phyloP scores from a whole-genome alignment of 2,113 vertebrate genomes.

The Epinephelus lanceolatus region DNA sequence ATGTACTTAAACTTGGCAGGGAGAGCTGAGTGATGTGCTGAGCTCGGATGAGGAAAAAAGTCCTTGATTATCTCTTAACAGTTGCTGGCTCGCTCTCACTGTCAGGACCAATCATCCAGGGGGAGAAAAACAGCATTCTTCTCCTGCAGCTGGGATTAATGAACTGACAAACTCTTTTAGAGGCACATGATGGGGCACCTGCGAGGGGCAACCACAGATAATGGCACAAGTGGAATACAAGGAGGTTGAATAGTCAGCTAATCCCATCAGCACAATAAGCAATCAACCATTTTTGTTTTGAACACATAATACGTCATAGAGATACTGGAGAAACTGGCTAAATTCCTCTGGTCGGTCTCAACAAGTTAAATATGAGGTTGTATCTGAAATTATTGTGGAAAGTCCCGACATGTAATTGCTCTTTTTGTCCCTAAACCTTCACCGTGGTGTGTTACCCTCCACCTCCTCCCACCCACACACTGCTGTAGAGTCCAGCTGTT shows the following conservation, averaged over 20 bases:
- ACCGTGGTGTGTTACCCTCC: slow-evolving; percentile 63
- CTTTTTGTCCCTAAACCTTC: slow-evolving; percentile 31
- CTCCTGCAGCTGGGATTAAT: slow-evolving; percentile 71
- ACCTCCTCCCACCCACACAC: slow-evolving; percentile 60
- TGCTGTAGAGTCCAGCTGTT: slow-evolving; percentile 84
- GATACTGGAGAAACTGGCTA: slow-evolving; percentile 25
- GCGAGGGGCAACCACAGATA: slow-evolving; percentile 50
- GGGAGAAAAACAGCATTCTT: slow-evolving; percentile 70
- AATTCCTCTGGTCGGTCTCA: slow-evolving; percentile 24
- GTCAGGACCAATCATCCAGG: slow-evolving; percentile 63
- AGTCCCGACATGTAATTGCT: slow-evolving; percentile 12
- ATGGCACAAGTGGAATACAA: slow-evolving; percentile 29
- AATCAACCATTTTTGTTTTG: slow-evolving; percentile 31
- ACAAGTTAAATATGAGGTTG: slow-evolving; percentile 13
- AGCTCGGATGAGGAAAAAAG: slow-evolving; percentile 39
- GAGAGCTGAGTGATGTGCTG: slow-evolving; percentile 57
- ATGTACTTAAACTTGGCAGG: slow-evolving; percentile 70
- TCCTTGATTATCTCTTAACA: slow-evolving; percentile 62
- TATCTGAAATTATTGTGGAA: slow-evolving; percentile 33
- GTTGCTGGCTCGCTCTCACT: slow-evolving; percentile 63
- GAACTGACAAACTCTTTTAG: slow-evolving; percentile 68
- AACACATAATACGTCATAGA: slow-evolving; percentile 50
- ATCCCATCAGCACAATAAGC: slow-evolving; percentile 53
- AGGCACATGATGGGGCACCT: slow-evolving; percentile 41
- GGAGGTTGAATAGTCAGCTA: slow-evolving; percentile 44